Evolutionary conservation across 2,888 invertebrate genomes (phyloP).

Genomic region (Ichneumoninae sp.): DNA sequence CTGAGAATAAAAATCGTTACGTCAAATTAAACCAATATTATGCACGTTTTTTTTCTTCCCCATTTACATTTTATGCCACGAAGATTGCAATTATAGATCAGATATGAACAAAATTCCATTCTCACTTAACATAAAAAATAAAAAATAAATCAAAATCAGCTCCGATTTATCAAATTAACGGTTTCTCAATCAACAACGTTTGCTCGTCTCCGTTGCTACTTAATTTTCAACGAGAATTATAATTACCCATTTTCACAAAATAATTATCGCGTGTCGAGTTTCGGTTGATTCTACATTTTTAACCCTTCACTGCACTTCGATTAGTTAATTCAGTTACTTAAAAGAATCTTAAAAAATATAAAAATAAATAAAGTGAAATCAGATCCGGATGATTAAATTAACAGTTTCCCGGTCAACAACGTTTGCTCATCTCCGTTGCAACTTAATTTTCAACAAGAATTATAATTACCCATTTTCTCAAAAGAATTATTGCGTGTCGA

Average conservation of each 20-base stretch:
- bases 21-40: background rate
- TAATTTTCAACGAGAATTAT: background rate
- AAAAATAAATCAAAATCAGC: background rate
- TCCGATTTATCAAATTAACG: background rate
- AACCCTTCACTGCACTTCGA: background rate
- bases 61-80: background rate
- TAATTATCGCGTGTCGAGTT: background rate
- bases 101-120: background rate
- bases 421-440: background rate
- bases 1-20: slow-evolving; percentile 62
- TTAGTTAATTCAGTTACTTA: background rate
- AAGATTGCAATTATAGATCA: background rate
- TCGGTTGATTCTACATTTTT: background rate
- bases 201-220: background rate
- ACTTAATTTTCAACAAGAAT: background rate
- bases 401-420: background rate
- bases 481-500: background rate
- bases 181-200: background rate
- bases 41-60: background rate
- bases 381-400: background rate
- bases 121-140: background rate
- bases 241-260: background rate
- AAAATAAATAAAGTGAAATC: background rate
- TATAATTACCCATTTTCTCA: background rate
- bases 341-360: too few species aligned